Evolutionary conservation across 2,888 invertebrate genomes (phyloP).

Genomic region (Pseudanteris insignis): DNA sequence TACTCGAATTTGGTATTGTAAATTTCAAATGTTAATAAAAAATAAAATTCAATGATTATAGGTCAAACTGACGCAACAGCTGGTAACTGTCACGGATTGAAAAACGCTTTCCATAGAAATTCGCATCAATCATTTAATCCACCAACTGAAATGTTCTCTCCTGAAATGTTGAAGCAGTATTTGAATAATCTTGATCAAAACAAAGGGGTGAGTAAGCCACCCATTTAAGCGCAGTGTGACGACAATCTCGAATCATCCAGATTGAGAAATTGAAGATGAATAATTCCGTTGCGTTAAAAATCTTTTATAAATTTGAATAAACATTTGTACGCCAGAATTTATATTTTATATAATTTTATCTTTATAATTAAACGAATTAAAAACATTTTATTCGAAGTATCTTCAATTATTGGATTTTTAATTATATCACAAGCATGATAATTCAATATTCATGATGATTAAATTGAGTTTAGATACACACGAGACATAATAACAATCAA

Average conservation of each 20-base stretch:
- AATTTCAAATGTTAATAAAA: too few relatives aligned
- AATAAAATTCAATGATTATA: constrained; percentile 17
- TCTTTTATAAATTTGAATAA: constrained; percentile 21
- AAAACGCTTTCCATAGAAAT: constrained; percentile 39
- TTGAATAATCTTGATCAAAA: constrained; percentile 53
- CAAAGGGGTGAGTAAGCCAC: constrained; percentile 57
- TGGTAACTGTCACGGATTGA: constrained; percentile 38
- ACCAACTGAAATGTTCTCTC: constrained; percentile 50
- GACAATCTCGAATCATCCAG: constrained; percentile 26
- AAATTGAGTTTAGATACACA: too few relatives aligned
- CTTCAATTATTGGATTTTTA: too few relatives aligned
- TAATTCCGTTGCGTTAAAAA: too few relatives aligned
- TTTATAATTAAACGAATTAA: constrained; percentile 17
- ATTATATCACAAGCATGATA: too few relatives aligned
- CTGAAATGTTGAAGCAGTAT: constrained; percentile 58
- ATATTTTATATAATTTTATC: constrained; percentile 8
- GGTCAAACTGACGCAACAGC: constrained; percentile 34
- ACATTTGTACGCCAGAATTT: constrained; percentile 4
- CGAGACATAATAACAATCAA: too few relatives aligned
- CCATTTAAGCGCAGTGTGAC: constrained; percentile 30
- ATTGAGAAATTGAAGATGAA: constrained; percentile 30
- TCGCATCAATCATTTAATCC: constrained; percentile 40
- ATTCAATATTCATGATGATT: too few relatives aligned
- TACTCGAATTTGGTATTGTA: too few relatives aligned
- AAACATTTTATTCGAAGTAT: too few relatives aligned